Conservation (phyloP, 1,140 invertebrate species). For the Aethina tumida region DNA sequence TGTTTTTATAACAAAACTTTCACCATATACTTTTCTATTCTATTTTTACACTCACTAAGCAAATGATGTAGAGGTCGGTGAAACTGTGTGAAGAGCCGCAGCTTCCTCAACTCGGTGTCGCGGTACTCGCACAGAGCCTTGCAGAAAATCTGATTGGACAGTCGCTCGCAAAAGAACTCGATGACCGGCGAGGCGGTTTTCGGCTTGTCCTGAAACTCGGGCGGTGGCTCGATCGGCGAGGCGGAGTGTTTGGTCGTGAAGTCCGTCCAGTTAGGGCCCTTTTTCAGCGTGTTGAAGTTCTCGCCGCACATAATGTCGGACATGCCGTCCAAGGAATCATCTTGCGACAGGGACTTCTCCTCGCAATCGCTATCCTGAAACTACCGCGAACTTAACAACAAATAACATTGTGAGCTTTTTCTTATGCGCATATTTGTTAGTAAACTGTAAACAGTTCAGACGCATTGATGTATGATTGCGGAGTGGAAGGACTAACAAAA, state of each 20-base stretch:
- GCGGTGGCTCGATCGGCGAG: slow-evolving; percentile 64
- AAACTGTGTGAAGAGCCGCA: slow-evolving; percentile 8
- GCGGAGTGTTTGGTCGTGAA: slow-evolving; percentile 29
- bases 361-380: slow-evolving; percentile 57
- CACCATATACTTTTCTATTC: no score
- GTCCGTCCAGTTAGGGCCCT: slow-evolving; percentile 53
- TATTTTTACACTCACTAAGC: background rate
- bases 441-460: no score
- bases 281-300: slow-evolving; percentile 72
- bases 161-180: slow-evolving; percentile 26
- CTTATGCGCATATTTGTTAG: no score
- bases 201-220: slow-evolving; percentile 62
- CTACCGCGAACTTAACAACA: no score
- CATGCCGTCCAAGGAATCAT: slow-evolving; percentile 54
- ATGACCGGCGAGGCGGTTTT: slow-evolving; percentile 9
- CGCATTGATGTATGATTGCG: no score
- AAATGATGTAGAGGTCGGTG: slow-evolving; percentile 5
- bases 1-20: no score
- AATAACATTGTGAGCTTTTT: no score
- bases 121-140: slow-evolving; percentile 26
- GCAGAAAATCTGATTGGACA: slow-evolving; percentile 25
- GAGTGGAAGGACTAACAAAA: no score
- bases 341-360: slow-evolving; percentile 49
- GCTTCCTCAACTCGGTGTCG: slow-evolving; percentile 14
- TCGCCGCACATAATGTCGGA: slow-evolving; percentile 62